These are phyloP conservation scores for Antedon mediterranea DNA, from an alignment of 53 echinoderm and acorn worm genomes.

Conservation along the genomic window DNA sequence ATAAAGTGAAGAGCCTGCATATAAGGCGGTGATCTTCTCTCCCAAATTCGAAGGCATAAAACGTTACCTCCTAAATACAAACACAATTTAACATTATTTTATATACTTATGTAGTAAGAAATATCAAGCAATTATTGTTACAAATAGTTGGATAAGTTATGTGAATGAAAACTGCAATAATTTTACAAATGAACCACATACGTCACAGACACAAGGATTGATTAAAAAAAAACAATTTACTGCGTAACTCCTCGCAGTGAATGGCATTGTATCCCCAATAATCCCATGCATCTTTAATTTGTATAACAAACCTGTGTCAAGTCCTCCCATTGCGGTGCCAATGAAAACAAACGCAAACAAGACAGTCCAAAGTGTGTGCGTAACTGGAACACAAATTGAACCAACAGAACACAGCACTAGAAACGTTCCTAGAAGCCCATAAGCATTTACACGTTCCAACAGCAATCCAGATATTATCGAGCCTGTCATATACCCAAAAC, in stretches of 20 bases:
- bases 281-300: neutral
- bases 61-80: constrained; percentile 98
- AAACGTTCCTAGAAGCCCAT: constrained; percentile 25
- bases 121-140: no score
- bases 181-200: no score
- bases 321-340: constrained; percentile 72
- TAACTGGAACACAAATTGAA: constrained; percentile 24
- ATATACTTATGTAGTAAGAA: no score
- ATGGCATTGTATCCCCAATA: no score
- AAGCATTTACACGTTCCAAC: constrained; percentile 48
- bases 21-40: constrained; percentile 21
- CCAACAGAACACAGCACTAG: constrained; percentile 36
- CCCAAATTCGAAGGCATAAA: constrained; percentile 84
- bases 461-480: constrained; percentile 44
- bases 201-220: no score
- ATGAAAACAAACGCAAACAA: neutral
- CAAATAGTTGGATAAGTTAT: no score
- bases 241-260: no score
- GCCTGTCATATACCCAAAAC: constrained; percentile 55
- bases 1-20: constrained; percentile 83
- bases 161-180: no score
- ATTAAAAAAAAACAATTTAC: no score
- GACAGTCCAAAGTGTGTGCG: constrained; percentile 20
- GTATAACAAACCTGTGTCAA: constrained; percentile 57
- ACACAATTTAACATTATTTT: no score